These are phyloP conservation scores for Malthinus seriepunctatus DNA, from an alignment of 2,888 invertebrate species.

Conservation along the genomic window DNA sequence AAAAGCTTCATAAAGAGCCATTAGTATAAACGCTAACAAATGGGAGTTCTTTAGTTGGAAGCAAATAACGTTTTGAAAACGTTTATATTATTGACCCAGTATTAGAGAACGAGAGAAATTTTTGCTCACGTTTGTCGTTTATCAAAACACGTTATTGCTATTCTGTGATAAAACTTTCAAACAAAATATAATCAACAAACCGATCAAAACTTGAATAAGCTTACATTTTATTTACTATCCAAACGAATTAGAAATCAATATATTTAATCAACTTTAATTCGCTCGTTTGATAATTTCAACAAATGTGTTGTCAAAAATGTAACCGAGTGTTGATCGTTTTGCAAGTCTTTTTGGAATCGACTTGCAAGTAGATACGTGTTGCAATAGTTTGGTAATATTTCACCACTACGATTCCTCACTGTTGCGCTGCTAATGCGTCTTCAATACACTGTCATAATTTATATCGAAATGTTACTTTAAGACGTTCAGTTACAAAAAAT, in stretches of 20 bases:
- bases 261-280: background rate
- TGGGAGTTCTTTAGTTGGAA: background rate
- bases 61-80: background rate
- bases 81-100: conserved; percentile 6
- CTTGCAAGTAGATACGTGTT: conserved; percentile 12
- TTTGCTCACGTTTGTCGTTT: conserved; percentile 39
- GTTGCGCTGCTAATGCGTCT: conserved; percentile 36
- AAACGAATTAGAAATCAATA: too few relatives aligned
- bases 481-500: conserved; percentile 53
- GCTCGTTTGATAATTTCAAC: conserved; percentile 23
- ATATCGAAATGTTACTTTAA: conserved; percentile 53
- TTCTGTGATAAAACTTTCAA: conserved; percentile 26
- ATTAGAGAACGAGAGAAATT: conserved; percentile 25
- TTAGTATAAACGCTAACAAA: conserved; percentile 4
- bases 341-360: background rate
- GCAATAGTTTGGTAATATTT: conserved; percentile 38
- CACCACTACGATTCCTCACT: conserved; percentile 34
- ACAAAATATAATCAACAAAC: conserved; percentile 28
- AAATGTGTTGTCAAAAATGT: conserved; percentile 27
- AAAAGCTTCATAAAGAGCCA: conserved; percentile 37
- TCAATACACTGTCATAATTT: conserved; percentile 48
- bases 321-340: conserved; percentile 22
- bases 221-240: background rate
- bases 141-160: conserved; percentile 39
- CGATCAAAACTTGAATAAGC: conserved; percentile 1